phyloP scores from a whole-genome alignment of 2,113 vertebrate species.

The Hiodon alosoides region DNA sequence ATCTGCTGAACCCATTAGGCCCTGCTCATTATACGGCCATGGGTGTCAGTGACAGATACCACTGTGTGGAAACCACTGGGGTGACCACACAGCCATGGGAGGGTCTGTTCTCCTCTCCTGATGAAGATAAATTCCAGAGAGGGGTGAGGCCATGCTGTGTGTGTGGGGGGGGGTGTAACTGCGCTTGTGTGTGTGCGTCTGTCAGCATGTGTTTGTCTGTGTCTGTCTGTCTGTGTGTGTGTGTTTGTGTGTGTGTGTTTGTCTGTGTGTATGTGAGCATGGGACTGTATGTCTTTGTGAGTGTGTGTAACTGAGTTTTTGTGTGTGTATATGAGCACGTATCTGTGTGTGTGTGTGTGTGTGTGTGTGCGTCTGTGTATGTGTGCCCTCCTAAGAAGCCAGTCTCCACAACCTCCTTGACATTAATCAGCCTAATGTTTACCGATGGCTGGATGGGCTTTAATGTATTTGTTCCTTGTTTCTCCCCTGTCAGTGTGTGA shows the following conservation, averaged over 20 bases:
- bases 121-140: no score
- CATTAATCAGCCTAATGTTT: no score
- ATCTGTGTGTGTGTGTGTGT: background rate
- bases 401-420: no score
- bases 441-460: no score
- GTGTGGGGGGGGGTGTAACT: constrained; percentile 25
- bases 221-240: no score
- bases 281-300: background rate
- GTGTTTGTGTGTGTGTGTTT: no score
- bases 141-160: constrained; percentile 14
- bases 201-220: no score
- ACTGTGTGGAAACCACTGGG: constrained; percentile 61
- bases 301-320: background rate
- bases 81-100: constrained; percentile 39
- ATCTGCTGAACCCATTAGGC: constrained; percentile 54
- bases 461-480: no score
- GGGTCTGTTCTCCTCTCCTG: no score
- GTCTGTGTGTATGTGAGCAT: background rate
- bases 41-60: constrained; percentile 58
- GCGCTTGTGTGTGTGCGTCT: background rate
- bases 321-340: background rate
- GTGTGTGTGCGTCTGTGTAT: background rate
- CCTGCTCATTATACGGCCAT: constrained; percentile 48
- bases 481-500: no score
- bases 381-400: no score